phyloP scores from a whole-genome alignment of 2,797 vertebrate genomes.

The Rallus crepitans region DNA sequence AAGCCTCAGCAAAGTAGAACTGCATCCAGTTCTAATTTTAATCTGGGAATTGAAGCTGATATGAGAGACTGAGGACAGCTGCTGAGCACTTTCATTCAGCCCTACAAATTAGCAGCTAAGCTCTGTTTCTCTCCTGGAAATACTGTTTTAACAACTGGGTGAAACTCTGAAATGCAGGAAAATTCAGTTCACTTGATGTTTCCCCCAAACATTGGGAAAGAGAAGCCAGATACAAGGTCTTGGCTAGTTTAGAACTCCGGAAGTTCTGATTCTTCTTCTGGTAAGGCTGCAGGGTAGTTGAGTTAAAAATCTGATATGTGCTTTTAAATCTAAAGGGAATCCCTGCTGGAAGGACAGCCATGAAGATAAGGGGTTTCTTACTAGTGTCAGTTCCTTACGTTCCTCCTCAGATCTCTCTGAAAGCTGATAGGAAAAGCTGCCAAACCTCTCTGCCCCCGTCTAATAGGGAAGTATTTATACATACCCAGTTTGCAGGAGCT shows the following conservation, averaged over 20 bases:
- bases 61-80: neutral
- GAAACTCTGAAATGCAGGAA: neutral
- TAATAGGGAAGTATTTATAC: neutral
- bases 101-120: neutral
- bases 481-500: neutral
- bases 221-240: neutral
- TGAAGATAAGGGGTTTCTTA: neutral
- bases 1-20: neutral
- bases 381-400: neutral
- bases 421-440: neutral
- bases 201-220: neutral
- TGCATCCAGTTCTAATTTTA: neutral
- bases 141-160: neutral
- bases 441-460: neutral
- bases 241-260: neutral
- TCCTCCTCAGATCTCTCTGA: neutral
- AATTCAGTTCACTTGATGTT: neutral
- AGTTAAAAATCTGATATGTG: neutral
- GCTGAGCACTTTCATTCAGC: neutral
- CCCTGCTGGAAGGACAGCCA: neutral
- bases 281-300: neutral
- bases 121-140: neutral
- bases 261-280: neutral
- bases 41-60: neutral
- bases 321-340: neutral